A percentile compares a stretch with the other conserved stretches of the same genome.
Conservation (phyloP, 2,797 vertebrate genomes). For the Neostethus bicornis region DNA sequence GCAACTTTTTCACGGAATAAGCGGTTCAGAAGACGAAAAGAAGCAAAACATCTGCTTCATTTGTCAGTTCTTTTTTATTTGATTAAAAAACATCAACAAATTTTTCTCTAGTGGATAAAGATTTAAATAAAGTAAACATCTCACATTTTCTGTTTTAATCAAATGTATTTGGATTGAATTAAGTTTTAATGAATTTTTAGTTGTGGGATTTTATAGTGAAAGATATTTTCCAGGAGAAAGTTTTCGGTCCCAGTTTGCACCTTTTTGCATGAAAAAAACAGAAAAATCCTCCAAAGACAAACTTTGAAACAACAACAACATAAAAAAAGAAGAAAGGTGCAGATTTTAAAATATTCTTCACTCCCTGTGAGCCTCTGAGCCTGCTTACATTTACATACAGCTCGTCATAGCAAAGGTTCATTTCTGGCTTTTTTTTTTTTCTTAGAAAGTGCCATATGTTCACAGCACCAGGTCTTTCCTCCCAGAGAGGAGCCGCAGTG, state of each 20-base stretch:
- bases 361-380: not conserved
- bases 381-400: conserved; percentile 37
- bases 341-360: conserved; percentile 4
- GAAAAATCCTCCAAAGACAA: conserved; percentile 5
- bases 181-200: conserved; percentile 28
- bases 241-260: conserved; percentile 26
- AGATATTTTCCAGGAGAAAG: conserved; percentile 32
- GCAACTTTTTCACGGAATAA: no score
- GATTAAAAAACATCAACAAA: conserved; percentile 1
- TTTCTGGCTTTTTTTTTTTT: conserved; percentile 32
- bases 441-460: conserved; percentile 58
- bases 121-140: conserved; percentile 13
- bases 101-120: conserved; percentile 7
- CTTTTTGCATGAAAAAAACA: conserved; percentile 45
- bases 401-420: conserved; percentile 34
- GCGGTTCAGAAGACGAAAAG: no score
- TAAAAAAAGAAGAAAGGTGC: not conserved
- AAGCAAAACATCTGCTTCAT: not conserved
- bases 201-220: conserved; percentile 11
- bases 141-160: conserved; percentile 16
- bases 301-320: conserved; percentile 1
- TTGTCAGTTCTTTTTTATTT: not conserved
- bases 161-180: conserved; percentile 14
- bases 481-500: conserved; percentile 49
- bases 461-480: conserved; percentile 30